A percentile compares a stretch with the other conserved stretches of the same genome.
phyloP scores from a whole-genome alignment of 2,113 vertebrate genomes.

The Xenus cinereus region DNA sequence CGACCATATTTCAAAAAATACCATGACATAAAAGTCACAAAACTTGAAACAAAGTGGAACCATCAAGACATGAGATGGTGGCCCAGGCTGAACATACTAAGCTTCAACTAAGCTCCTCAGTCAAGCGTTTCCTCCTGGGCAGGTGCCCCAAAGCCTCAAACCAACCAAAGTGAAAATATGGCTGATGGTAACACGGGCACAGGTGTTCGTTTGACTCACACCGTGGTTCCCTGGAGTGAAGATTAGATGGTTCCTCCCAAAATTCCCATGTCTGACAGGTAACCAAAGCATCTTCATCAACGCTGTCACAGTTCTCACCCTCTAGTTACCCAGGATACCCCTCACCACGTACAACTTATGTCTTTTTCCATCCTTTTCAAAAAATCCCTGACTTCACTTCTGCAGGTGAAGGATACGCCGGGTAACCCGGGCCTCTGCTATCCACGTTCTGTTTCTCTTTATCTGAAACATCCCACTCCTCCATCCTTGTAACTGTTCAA shows the following conservation, averaged over 20 bases:
- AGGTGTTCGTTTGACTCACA: not conserved
- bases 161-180: not conserved
- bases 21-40: not conserved
- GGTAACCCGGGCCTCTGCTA: not conserved
- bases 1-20: not conserved
- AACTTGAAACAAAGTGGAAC: not conserved
- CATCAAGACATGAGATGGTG: not conserved
- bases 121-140: not conserved
- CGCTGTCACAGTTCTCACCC: not conserved
- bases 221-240: not conserved
- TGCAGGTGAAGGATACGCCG: fast-evolving
- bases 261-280: not conserved
- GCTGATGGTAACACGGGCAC: not conserved
- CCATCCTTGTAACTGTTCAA: not conserved
- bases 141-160: not conserved
- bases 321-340: not conserved
- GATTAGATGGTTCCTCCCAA: not conserved
- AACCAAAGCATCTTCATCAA: not conserved
- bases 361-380: not conserved
- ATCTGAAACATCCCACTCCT: fast-evolving
- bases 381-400: not conserved
- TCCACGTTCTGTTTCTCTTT: not conserved
- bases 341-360: not conserved
- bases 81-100: not conserved
- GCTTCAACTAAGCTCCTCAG: not conserved